Base-by-base conservation (phyloP, 2,888 invertebrate genomes). In the Arctia plantaginis region DNA sequence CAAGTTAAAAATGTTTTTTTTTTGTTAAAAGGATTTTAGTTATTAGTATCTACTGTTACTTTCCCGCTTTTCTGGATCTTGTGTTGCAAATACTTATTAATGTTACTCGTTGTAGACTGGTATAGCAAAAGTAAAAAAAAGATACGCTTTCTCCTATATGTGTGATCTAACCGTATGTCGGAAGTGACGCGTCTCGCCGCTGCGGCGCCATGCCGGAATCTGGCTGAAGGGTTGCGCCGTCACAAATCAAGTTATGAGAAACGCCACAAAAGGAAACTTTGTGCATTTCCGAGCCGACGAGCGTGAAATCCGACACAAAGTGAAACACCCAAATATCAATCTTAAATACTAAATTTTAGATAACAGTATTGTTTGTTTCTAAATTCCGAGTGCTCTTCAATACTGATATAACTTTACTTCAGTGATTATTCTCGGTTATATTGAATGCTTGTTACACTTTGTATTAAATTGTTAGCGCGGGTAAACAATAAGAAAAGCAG, bases 221-320 rank as follows among this genome's bases (percentile, higher is more conserved):
- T 84, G 83, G 85, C 91, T 93, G 94, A 95, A 95, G 95, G 95
- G 95, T 95, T 95, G 94, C 90, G 90, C 91, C 90, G 93, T 94
- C 94, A 95, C 95, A 95, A 95, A 95, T 95, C 95, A 95, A 95
- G 92, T 95, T 95, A 95, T 94, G 94, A 94, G 93, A 93, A 92
- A 92, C 91, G 92, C 95, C 95, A 95, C 95, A 95, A 95, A 94
- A 95, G 95, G 95, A 95, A 95, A 95, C 95, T 95, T 95, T 93
- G 93, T 93, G 95, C 94, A 95, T 95, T 95, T 95, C 95, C 94
- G 93, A 91, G 85, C 90, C 91, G 90, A 85, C 93, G 91, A 94
- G 93, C 94, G 92, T 95, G 93, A 94, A 94, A 95, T 94, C 93
- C 90, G 88, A 88, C 90, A 86, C 85, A 87, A 84, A 83, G 82